Percentiles rank a stretch among this genome's conserved stretches.
phyloP scores from a whole-genome alignment of 2,888 invertebrate species.

The Drosophila planitibia region DNA sequence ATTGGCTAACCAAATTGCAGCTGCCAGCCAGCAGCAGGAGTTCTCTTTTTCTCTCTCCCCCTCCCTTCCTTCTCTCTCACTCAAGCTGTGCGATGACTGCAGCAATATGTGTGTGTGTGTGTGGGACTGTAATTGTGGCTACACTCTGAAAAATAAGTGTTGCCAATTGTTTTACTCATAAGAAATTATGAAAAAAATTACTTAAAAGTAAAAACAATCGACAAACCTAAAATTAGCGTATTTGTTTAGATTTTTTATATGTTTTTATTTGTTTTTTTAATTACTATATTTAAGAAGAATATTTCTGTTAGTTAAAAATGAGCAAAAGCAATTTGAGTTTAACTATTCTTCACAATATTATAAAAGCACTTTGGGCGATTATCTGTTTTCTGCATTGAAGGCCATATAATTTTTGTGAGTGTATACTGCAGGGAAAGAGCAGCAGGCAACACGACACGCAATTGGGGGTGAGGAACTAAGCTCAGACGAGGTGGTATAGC shows the following conservation, averaged over 20 bases:
- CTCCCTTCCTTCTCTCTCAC: too few relatives aligned
- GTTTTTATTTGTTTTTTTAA: neutral
- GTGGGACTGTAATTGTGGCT: constrained; percentile 28
- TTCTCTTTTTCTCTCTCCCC: constrained; percentile 15
- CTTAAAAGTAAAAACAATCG: neutral
- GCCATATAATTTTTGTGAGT: neutral
- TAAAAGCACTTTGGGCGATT: neutral
- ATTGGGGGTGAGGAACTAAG: neutral
- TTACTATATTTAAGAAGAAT: neutral
- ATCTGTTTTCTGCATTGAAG: neutral
- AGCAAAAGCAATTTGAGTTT: neutral
- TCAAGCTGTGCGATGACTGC: neutral
- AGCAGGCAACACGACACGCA: constrained; percentile 47
- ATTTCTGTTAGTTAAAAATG: neutral
- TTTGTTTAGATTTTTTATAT: neutral
- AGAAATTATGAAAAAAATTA: neutral
- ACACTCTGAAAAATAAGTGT: constrained; percentile 7
- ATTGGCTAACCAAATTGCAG: constrained; percentile 58
- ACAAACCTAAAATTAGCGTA: neutral
- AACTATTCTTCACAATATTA: neutral
- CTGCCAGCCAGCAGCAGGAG: constrained; percentile 45
- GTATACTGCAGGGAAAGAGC: constrained; percentile 36
- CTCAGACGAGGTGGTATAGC: constrained; percentile 1
- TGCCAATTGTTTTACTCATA: neutral
- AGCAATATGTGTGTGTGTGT: neutral